These are phyloP conservation scores for Probosciger aterrimus DNA, from an alignment of 2,113 vertebrate species.

Conservation along the genomic window DNA sequence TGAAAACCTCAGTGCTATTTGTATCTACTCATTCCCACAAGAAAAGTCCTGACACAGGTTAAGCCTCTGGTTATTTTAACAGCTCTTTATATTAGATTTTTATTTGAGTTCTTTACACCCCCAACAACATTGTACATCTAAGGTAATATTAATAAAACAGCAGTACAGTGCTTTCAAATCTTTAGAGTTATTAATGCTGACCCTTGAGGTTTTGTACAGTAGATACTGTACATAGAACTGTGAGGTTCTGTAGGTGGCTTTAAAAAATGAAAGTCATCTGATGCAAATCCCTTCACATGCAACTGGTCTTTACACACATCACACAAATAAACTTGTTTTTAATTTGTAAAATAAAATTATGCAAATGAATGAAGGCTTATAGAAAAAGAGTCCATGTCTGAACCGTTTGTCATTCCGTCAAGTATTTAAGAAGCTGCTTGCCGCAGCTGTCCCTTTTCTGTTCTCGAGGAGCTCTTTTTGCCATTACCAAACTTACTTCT, in stretches of 20 bases:
- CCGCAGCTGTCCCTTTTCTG: background rate
- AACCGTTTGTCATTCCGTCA: background rate
- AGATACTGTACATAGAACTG: background rate
- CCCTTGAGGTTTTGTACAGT: background rate
- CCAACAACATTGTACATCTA: background rate
- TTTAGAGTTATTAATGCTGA: background rate
- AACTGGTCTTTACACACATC: background rate
- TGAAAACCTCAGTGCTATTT: background rate
- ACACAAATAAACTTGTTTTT: background rate
- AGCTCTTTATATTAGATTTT: background rate
- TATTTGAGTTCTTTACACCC: background rate
- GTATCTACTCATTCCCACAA: background rate
- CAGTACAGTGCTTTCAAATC: background rate
- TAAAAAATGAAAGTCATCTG: background rate
- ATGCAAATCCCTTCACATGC: background rate
- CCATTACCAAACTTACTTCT: background rate
- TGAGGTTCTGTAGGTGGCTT: background rate
- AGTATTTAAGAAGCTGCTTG: background rate
- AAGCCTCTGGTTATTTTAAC: background rate
- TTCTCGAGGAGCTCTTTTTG: background rate
- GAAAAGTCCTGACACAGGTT: background rate
- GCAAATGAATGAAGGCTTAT: background rate
- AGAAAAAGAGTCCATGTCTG: background rate
- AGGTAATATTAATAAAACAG: background rate
- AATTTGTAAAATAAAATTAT: background rate